Base-by-base conservation (phyloP, 2,113 vertebrate genomes). In the Callipepla squamata region DNA sequence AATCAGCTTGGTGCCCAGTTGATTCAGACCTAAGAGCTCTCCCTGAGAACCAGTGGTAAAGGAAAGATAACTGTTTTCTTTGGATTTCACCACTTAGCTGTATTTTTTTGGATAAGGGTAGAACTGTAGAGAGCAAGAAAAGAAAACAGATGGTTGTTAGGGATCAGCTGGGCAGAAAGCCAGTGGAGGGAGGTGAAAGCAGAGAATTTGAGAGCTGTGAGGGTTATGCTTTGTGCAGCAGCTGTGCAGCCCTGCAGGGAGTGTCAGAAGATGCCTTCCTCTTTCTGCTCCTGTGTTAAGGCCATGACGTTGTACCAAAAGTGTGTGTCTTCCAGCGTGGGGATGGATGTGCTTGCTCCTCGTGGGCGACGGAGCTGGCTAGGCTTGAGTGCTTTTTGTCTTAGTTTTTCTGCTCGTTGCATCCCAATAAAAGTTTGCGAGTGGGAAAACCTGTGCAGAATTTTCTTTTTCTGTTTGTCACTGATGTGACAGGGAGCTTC, bases 271-370 rank as follows among this genome's bases (percentile, higher is more conserved):
- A 36, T 59, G 28, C 28, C 11, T 9, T 19, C 32, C 13, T 21
- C 21, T 11, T 63, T 44, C 40, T 44, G 28, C 28, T 30, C 63
- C 40, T 14, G 4, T 7, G 40, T 55, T 45, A 4, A 10, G 16
- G 19, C 42, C 1, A 0, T 11, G 7, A 34, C 1, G 13, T 36
- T 50, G 55, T 4, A 1, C 28, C 4, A 3, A 16, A 23, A 0
- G 0, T 9, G 20, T 82, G 69, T 47, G 18, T 76, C 17, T 30
- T 7, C 28, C 5, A 2, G 61, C 0, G 0, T 4, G 16, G n/a
- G 8, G 23, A 20, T 2, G 1, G 5, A 13, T 73, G 67, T 66
- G 47, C 22, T 66, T 10, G 6, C 30, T 63, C 0, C 42, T 48
- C 58, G 28, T 14, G 40, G 25, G 38, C 1, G 4, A 4, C 22